Evolutionary conservation across 2,888 invertebrate genomes (phyloP), one percentile per base, ranked within the genome.

Genomic region (Machimus atricapillus): DNA sequence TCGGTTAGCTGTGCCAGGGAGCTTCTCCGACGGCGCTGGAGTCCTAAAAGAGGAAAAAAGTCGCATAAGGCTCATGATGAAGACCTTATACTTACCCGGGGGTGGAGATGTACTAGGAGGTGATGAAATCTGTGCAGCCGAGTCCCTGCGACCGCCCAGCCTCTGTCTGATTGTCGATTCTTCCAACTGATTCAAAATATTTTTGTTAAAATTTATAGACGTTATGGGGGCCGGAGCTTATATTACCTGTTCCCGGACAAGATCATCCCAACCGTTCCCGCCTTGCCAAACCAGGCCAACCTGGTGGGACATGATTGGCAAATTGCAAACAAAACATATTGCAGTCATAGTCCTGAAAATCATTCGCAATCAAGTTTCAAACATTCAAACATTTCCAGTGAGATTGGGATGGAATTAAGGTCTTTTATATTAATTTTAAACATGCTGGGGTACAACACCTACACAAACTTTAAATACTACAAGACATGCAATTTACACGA

Each of bases 281-380:
- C 97, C 97, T 91, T 97, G 97, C 97, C 98, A 98, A 92, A 97
- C 96, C 93, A 98, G 93, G 81, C 97, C 97, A 91, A 97, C 97
- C 95, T 98, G 98, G 93, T 98, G 97, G 89, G 97, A 97, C 93
- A 98, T 95, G 92, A 98, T 98, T 90, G 98, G 98, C 91, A 98
- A 95, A 93, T 98, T 98, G 96, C 98, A 98, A 91, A 98, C 97
- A 94, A 98, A 98, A 94, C 98, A 98, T 94, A 97, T 96, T 93
- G 97, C 96, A 91, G 97, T 96, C 97, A 97, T 97, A 92, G 96
- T 97, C 96, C 97, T 97, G 95, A 89, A 93, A 92, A 90, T 89
- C 77, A 78, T 86, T 78, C 56, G 52, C 78, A 78, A 40, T 86
- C 16, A 78, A 86, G 77, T 86, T 86, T 86, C 52, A 34, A 52